phyloP scores from a whole-genome alignment of 2,888 invertebrate species.

The Meandrusa payeni region DNA sequence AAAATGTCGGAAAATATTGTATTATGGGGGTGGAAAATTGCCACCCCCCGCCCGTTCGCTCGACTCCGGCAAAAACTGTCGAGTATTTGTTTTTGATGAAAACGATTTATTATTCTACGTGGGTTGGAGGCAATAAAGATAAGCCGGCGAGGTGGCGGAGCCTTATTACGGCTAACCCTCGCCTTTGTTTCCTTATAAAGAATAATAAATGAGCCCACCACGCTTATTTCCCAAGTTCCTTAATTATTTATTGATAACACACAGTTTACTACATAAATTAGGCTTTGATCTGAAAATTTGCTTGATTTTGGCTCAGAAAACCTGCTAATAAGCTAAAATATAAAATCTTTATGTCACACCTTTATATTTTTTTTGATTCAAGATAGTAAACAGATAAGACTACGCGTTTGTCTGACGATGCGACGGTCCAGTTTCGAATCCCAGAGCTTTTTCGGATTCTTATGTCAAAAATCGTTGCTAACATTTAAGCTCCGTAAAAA shows the following conservation, averaged over 20 bases:
- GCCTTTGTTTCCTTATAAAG: constrained; percentile 82
- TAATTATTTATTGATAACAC: constrained; percentile 75
- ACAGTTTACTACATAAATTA: constrained; percentile 12
- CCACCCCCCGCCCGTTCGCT: constrained; percentile 78
- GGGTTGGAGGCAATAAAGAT: constrained; percentile 82
- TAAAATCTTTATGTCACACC: no score
- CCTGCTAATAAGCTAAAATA: no score
- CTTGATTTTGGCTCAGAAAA: no score
- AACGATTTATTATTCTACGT: constrained; percentile 82
- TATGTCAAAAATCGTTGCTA: no score
- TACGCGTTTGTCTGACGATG: no score
- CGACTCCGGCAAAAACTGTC: constrained; percentile 81
- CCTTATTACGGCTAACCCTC: constrained; percentile 82
- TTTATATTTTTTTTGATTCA: no score
- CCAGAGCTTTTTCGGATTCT: no score
- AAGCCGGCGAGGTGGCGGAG: constrained; percentile 81
- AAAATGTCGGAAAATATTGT: constrained; percentile 82
- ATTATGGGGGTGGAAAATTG: constrained; percentile 81
- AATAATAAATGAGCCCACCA: constrained; percentile 80
- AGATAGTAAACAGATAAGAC: no score
- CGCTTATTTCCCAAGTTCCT: constrained; percentile 79
- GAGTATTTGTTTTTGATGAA: constrained; percentile 82
- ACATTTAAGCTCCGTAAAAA: no score
- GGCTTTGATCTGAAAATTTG: not conserved
- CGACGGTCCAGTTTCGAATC: no score